phyloP scores from a whole-genome alignment of 1,140 invertebrate genomes.

The Diabrotica undecimpunctata region DNA sequence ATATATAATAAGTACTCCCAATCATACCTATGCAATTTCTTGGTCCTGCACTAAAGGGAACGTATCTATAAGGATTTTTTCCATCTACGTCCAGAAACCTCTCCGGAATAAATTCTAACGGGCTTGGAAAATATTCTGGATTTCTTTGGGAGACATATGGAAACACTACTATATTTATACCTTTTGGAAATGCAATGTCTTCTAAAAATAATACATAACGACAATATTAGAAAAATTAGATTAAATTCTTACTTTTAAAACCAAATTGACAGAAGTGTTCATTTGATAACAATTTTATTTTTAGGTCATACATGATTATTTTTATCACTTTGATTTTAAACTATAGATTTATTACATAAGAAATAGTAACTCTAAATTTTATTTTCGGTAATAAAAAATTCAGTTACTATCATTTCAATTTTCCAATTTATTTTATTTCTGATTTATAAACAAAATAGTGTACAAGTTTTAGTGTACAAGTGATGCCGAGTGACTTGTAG shows the following conservation, averaged over 20 bases:
- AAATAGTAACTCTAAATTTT: too few species aligned
- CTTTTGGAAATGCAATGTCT: constrained; percentile 50
- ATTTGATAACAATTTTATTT: too few species aligned
- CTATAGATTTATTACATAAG: too few species aligned
- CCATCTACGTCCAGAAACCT: constrained; percentile 61
- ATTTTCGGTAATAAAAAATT: too few species aligned
- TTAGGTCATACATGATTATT: too few species aligned
- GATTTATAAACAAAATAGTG: too few species aligned
- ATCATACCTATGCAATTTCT: constrained; percentile 64
- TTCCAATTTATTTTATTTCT: too few species aligned
- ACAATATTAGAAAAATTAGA: not conserved
- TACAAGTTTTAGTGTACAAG: too few species aligned
- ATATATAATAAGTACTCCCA: too few species aligned
- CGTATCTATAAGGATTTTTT: constrained; percentile 53
- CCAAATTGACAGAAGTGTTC: not conserved
- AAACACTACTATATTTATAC: constrained; percentile 50
- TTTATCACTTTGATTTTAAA: too few species aligned
- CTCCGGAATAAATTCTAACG: constrained; percentile 73
- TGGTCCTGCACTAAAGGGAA: constrained; percentile 69
- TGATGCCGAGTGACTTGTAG: too few species aligned
- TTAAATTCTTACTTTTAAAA: not conserved
- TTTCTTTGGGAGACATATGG: constrained; percentile 64
- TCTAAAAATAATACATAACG: constrained; percentile 52
- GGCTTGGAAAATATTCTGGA: constrained; percentile 62
- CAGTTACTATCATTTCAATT: too few species aligned